Evolutionary conservation across 2,888 invertebrate species (phyloP), one percentile per base, ranked within the genome.

Genomic region (Bhutanitis thaidina): DNA sequence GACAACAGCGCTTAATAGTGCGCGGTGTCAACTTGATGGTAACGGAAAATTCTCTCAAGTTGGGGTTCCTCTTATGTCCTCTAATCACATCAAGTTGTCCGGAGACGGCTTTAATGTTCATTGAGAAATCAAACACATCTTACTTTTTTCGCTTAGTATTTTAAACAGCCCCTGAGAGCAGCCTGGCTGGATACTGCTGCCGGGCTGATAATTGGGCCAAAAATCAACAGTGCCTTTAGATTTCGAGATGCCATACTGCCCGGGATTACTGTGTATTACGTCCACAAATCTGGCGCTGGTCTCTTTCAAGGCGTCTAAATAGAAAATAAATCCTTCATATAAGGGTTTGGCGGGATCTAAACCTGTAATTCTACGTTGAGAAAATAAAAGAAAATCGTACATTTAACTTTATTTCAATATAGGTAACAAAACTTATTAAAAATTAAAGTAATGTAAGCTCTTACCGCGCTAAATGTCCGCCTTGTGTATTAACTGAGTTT

Each of bases 251-350:
- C 90, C 91, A 54, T 86, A 86, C 0, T 71, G 55, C 54, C 83
- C 82, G 9, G 85, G 83, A 62, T 92, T 91, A 0, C 92, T 91
- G 65, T 93, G 93, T 43, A 92, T 86, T 4, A 91, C 84, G 66
- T 91, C 83, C 32, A 91, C 91, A 47, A 84, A 88, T 8, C 64
- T 64, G 0, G 89, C 91, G 61, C 86, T 80, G 1, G 61, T 58
- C 4, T 67, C 62, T 47, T 69, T 74, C 13, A 90, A 54, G 0
- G 65, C 64, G 1, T 43, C 43, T 1, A 43, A 41, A 1, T 52
- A 10, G 0, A 56, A 53, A n/a, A 58, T 20, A 0, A 56, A 25
- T 37, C 79, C 80, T 43, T 85, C 83, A 56, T 77, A 90, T 0
- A 78, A 56, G 0, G 84, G 82, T 45, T 83, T 77, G 1, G 90